A percentile compares a stretch with the other conserved stretches of the same genome.
Evolutionary conservation across 2,797 vertebrate genomes (phyloP).

Genomic region (Diglossa cyanea): DNA sequence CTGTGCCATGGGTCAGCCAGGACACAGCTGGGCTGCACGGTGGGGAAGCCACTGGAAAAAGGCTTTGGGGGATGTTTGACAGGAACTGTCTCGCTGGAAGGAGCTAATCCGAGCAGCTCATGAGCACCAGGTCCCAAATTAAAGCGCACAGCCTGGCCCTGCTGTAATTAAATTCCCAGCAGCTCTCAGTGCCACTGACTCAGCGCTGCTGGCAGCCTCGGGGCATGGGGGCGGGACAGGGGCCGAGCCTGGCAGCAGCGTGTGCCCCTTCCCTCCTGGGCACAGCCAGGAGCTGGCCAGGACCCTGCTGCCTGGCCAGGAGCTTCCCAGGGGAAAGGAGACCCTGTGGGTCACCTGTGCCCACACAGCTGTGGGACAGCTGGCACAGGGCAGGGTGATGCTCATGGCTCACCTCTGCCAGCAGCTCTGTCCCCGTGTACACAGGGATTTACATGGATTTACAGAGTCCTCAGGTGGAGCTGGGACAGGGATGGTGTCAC

Average conservation of each 20-base stretch:
- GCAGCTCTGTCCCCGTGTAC: not conserved
- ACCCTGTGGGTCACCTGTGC: not conserved
- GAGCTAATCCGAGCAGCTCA: constrained; percentile 26
- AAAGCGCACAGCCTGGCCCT: constrained; percentile 16
- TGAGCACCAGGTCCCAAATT: constrained; percentile 49
- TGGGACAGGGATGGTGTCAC: not conserved
- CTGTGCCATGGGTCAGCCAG: not conserved
- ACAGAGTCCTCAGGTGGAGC: not conserved
- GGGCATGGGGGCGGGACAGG: accelerated
- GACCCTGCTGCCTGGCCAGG: not conserved
- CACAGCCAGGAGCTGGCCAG: not conserved
- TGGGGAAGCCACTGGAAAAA: not conserved
- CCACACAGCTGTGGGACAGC: accelerated
- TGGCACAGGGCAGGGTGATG: not conserved
- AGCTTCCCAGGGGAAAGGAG: not conserved
- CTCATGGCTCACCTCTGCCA: not conserved
- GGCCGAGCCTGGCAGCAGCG: accelerated
- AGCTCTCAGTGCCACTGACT: not conserved
- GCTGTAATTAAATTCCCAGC: constrained; percentile 46
- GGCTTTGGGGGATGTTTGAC: constrained; percentile 24
- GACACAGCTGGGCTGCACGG: not conserved
- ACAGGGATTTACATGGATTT: not conserved
- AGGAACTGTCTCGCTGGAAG: not conserved
- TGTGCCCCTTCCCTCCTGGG: not conserved
- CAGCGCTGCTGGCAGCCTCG: not conserved